A percentile compares a stretch with the other conserved stretches of the same genome.
Conservation (phyloP, 2,888 invertebrate genomes). For the Tribolium freemani region DNA sequence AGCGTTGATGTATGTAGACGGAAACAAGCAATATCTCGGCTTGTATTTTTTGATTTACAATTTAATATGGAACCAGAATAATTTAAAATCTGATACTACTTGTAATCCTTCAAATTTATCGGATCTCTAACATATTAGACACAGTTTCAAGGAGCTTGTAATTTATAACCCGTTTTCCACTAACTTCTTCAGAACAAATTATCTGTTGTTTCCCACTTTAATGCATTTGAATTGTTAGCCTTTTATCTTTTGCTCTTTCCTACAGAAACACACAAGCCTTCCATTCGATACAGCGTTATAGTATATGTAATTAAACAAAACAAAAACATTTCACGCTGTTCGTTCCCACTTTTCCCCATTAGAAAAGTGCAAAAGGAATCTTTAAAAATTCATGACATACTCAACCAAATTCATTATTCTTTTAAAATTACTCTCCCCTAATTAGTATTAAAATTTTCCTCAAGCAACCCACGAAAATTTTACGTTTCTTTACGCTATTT, state of each 20-base stretch:
- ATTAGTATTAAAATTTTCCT: neutral
- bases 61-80: constrained; percentile 27
- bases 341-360: neutral
- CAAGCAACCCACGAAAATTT: neutral
- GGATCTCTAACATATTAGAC: constrained; percentile 24
- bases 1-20: constrained; percentile 20
- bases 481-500: neutral
- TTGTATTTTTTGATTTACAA: constrained; percentile 29
- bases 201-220: constrained; percentile 45
- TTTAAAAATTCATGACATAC: neutral
- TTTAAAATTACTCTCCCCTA: neutral
- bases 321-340: constrained; percentile 3
- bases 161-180: constrained; percentile 36
- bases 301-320: constrained; percentile 28
- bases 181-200: constrained; percentile 42
- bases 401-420: neutral
- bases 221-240: constrained; percentile 39
- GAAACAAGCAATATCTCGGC: constrained; percentile 33
- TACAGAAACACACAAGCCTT: constrained; percentile 10
- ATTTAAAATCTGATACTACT: constrained; percentile 20
- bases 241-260: constrained; percentile 32
- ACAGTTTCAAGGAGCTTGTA: constrained; percentile 17
- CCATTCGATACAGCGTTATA: constrained; percentile 9
- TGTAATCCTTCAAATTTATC: constrained; percentile 34
- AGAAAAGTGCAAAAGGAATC: neutral